Base-by-base conservation (phyloP, 2,113 vertebrate species). In the Hypomesus transpacificus region DNA sequence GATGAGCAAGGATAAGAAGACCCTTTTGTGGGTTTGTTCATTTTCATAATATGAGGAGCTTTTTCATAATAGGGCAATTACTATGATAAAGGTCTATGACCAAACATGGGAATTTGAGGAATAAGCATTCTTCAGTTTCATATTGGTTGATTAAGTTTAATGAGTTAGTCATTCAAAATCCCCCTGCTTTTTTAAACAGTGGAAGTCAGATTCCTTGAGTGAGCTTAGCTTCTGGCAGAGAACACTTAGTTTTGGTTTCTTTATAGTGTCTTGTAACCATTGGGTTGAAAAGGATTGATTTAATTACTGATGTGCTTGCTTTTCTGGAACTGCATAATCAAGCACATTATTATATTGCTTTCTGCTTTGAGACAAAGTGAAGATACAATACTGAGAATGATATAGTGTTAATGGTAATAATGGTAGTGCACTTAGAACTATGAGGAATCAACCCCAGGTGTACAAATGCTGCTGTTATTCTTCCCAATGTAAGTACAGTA, bases 241-340 rank as follows among this genome's bases (percentile, higher is more conserved):
- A 63, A 61, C 24, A 14, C 3, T 17, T 31, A 63, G 26, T 31
- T 34, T 7, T 18, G 13, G 68, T 24, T 59, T 26, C 21, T 66
- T 78, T 73, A 68, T 68, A 56, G 54, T 69, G 24, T 72, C 65
- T 68, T 59, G 14, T 71, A 66, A 75, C 65, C 34, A 58, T 50
- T 65, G 67, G 74, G 61, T 51, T 24, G 46, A 9, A 60, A 66
- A 46, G 4, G 7, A 80, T 58, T 46, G 68, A 85, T 80, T 75
- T 66, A 59, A 73, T 64, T 74, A 83, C 76, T 82, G 72, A 83
- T 84, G 81, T 20, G 14, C 54, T 28, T 26, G 51, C 61, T 79
- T 69, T 80, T 73, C 73, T 82, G 60, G 83, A 77, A 70, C 71
- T 58, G 75, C 71, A 76, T 75, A 82, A 73, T 82, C 51, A 74